Base-by-base conservation (phyloP, 2,888 invertebrate species). In the Brenthis ino region DNA sequence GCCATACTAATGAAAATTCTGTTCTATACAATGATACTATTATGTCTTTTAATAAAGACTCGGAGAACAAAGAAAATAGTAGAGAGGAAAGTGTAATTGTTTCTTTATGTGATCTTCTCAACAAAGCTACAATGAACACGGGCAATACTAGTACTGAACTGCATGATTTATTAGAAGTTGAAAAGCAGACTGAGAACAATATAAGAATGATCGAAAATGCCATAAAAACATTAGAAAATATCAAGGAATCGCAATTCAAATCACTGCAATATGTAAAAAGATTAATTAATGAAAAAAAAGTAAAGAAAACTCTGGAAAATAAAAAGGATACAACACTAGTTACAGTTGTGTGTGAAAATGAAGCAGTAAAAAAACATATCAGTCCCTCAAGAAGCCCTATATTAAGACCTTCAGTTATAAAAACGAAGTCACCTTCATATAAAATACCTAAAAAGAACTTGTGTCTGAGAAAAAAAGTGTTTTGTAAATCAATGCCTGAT, bases 61-160 rank as follows among this genome's bases (percentile, higher is more conserved):
- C 81, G 3, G 68, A 72, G 0, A 66, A 48, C 48, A 81, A 80
- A 57, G 77, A 83, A 11, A 81, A 78, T 14, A 80, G 70, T 53
- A 83, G 83, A 72, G 89, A 91, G 67, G 90, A 91, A 56, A 89
- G 85, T 80, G 85, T 85, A 0, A 88, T 91, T 67, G 84, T 86
- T 0, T 87, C 89, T 4, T 77, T 91, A 2, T 91, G 90, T 78
- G 85, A 92, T 57, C 75, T 88, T 74, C 78, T 92, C 3, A 84
- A 85, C 55, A 90, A 87, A 79, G 85, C 88, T 0, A 80, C 85
- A 13, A 82, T 91, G 6, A 79, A 79, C 50, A 67, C 77, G 2
- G 77, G 82, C 16, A 79, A 73, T 13, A 70, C 68, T 0, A 83
- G 76, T 58, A 81, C 80, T 33, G 85, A 88, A 69, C 67, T 87